Evolutionary conservation across 2,113 vertebrate genomes (phyloP).

Genomic region (Bungarus multicinctus): DNA sequence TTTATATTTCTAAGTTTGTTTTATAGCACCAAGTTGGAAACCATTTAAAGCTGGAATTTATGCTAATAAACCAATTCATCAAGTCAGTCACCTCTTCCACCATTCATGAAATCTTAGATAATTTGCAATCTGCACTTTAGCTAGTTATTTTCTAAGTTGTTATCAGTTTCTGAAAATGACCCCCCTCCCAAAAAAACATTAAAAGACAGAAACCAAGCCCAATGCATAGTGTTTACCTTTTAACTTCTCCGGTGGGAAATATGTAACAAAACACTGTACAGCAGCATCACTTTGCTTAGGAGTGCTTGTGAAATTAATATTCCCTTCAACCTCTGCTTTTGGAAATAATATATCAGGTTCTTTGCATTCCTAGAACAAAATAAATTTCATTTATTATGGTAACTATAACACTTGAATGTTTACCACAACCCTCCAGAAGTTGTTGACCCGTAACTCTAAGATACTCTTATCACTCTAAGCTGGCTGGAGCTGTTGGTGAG

Average conservation of each 20-base stretch:
- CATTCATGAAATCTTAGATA: conserved; percentile 54
- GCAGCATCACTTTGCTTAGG: conserved; percentile 42
- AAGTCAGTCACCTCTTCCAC: conserved; percentile 68
- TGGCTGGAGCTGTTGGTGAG: background rate
- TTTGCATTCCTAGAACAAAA: conserved; percentile 60
- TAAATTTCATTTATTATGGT: background rate
- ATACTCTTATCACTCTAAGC: background rate
- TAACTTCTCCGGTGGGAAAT: conserved; percentile 53
- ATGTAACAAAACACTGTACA: conserved; percentile 36
- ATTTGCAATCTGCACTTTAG: conserved; percentile 62
- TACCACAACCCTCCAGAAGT: background rate
- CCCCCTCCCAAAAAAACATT: background rate
- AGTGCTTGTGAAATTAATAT: conserved; percentile 40
- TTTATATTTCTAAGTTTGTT: conserved; percentile 58
- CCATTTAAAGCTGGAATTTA: conserved; percentile 61
- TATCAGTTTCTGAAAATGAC: conserved; percentile 34
- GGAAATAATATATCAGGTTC: conserved; percentile 58
- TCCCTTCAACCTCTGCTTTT: conserved; percentile 58
- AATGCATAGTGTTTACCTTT: conserved; percentile 64
- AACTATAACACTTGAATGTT: background rate
- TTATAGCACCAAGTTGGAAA: conserved; percentile 70
- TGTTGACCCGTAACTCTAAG: background rate
- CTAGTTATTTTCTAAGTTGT: conserved; percentile 50
- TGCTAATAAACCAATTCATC: conserved; percentile 75
- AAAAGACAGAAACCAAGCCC: background rate